phyloP scores from a whole-genome alignment of 2,797 vertebrate genomes.

The Microhierax caerulescens region DNA sequence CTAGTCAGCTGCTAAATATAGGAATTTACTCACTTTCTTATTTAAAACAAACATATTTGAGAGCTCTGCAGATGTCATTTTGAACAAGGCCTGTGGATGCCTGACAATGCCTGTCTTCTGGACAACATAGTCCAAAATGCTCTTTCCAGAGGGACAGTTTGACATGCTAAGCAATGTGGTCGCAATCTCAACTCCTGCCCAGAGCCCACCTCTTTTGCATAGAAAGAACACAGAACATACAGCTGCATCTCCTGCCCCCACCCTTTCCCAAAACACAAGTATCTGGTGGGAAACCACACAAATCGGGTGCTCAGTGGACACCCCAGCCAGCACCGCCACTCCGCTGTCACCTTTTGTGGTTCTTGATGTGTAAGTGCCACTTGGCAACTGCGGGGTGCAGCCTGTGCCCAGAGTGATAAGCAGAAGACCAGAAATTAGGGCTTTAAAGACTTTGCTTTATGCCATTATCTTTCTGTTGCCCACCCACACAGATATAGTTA shows the following conservation, averaged over 20 bases:
- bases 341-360: background rate
- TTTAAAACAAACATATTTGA: background rate
- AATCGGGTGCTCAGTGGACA: background rate
- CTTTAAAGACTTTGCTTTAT: background rate
- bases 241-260: background rate
- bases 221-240: background rate
- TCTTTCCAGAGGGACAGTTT: background rate
- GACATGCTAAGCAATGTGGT: background rate
- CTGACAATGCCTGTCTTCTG: background rate
- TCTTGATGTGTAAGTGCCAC: background rate
- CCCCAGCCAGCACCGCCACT: background rate
- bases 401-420: background rate
- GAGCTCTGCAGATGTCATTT: background rate
- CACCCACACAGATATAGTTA: background rate
- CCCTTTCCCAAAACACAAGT: background rate
- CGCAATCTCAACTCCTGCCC: background rate
- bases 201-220: background rate
- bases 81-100: background rate
- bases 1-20: background rate
- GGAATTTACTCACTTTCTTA: background rate
- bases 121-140: background rate
- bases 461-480: background rate
- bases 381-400: rapidly evolving
- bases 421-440: background rate
- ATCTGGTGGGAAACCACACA: background rate